Base-by-base conservation (phyloP, 2,888 invertebrate genomes). In the Andrena minutula region DNA sequence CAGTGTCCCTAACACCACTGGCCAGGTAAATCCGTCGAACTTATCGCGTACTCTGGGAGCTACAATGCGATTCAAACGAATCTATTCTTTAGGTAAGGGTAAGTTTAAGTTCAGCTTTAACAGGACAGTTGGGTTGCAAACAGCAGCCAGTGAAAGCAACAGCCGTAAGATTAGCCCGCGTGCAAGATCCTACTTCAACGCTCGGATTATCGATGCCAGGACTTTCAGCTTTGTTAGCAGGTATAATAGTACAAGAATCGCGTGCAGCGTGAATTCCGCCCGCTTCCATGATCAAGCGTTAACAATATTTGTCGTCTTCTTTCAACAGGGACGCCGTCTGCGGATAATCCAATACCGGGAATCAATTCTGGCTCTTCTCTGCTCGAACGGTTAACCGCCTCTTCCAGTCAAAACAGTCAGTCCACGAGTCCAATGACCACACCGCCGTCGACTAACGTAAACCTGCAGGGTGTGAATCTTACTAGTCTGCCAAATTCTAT, bases 401-500 rank as follows among this genome's bases (percentile, higher is more conserved):
- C 95, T 64, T 94, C 95, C 41, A 94, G 92, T 87, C 92, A 91
- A 75, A 89, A 86, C 26, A 93, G 90, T 83, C 93, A 93, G 65
- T 91, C 93, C 74, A 94, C 95, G 89, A 95, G 95, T 86, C 95
- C 96, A 49, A 94, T 96, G 94, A 95, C 95, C 89, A 95, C 95
- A 94, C 95, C 95, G 72, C 95, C 95, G 64, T 94, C 94, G 93
- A 95, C 94, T 23, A 94, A 95, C 73, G 93, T 95, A 6, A 95
- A 95, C 91, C 94, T 96, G 75, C 96, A 97, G 94, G 96, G 97
- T 88, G 95, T 97, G 86, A 97, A 97, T 93, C 94, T 97, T 88
- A 96, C 97, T 71, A 96, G 95, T 91, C 93, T 96, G 82, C 96
- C 96, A 88, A 96, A 94, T 89, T 92, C 94, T 23, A 93, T 97